These are phyloP conservation scores for Phortica variegata DNA, from an alignment of 1,140 invertebrate genomes.

Conservation along the genomic window DNA sequence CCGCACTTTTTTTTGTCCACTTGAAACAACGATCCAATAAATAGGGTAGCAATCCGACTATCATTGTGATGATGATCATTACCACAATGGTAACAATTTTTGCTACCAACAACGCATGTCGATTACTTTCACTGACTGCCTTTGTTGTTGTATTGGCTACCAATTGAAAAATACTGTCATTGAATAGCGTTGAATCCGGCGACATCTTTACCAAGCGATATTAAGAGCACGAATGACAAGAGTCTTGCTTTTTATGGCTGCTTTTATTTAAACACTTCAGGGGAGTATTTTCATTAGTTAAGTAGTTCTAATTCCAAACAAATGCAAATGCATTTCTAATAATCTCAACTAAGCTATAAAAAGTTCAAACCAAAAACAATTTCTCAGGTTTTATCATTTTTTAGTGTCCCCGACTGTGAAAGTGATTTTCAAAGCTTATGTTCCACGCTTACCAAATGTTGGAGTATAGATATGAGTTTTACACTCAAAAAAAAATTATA, in stretches of 20 bases:
- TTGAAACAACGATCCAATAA: constrained; percentile 65
- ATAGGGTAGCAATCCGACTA: constrained; percentile 69
- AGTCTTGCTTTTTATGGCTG: no score
- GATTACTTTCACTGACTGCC: constrained; percentile 16
- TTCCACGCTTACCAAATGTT: no score
- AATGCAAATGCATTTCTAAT: neutral
- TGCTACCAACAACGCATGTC: constrained; percentile 60
- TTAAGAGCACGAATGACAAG: no score
- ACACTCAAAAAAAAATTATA: no score
- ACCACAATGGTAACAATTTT: constrained; percentile 72
- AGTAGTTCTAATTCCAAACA: no score
- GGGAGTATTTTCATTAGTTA: no score
- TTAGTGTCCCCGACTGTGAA: no score
- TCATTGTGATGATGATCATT: constrained; percentile 67
- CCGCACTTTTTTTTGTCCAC: constrained; percentile 59
- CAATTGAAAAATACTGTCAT: neutral
- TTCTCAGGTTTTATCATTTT: neutral
- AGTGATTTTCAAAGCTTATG: no score
- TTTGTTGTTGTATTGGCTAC: constrained; percentile 13
- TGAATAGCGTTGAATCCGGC: neutral
- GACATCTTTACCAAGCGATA: no score
- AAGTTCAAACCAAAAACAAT: constrained; percentile 24
- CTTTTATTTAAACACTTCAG: no score
- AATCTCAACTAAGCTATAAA: constrained; percentile 3
- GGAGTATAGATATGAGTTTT: no score